Evolutionary conservation across 1,140 invertebrate genomes (phyloP).

Genomic region (Penaeus vannamei): DNA sequence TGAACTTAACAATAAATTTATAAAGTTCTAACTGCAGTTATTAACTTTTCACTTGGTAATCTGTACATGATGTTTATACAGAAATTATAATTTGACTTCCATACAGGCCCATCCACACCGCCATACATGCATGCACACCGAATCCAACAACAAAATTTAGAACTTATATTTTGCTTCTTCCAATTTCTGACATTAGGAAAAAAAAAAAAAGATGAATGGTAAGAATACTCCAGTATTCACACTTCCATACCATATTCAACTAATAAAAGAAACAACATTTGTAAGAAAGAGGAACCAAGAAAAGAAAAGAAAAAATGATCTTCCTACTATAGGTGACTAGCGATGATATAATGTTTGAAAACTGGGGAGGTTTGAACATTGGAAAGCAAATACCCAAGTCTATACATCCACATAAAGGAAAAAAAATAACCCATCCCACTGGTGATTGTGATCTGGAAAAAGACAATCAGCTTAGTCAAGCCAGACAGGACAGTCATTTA

Average conservation of each 20-base stretch:
- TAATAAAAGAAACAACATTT: not conserved
- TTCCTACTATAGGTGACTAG: not conserved
- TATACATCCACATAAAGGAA: no score
- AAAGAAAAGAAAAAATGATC: not conserved
- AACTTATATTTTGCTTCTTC: not conserved
- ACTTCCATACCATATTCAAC: no score
- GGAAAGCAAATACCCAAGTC: not conserved
- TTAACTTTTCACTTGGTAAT: not conserved
- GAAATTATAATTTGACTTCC: constrained; percentile 5
- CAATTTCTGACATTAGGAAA: not conserved
- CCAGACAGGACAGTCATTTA: no score
- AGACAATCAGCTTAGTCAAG: no score
- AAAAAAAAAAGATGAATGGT: not conserved
- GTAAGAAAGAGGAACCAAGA: not conserved
- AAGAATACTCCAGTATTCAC: no score
- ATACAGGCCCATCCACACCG: not conserved
- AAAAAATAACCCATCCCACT: no score
- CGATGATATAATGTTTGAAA: not conserved
- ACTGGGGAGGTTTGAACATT: not conserved
- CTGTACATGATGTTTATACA: constrained; percentile 29
- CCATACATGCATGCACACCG: not conserved
- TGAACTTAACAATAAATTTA: no score
- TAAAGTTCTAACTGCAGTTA: no score
- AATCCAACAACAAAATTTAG: no score
- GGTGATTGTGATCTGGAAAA: no score